A percentile compares a stretch with the other conserved stretches of the same genome.
phyloP scores from a whole-genome alignment of 1,140 invertebrate genomes.

The Ceratosolen solmsi region DNA sequence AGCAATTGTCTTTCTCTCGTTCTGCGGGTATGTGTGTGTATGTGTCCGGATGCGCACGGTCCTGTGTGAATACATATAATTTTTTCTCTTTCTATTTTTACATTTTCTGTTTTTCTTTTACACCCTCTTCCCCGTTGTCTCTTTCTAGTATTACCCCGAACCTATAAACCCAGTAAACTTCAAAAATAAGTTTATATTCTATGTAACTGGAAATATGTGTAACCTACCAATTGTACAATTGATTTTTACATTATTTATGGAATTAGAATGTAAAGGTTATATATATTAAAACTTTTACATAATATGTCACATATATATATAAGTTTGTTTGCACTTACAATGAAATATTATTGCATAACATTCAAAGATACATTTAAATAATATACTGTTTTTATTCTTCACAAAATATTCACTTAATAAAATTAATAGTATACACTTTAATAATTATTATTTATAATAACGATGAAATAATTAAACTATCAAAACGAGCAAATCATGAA shows the following conservation, averaged over 20 bases:
- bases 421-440: no score
- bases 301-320: no score
- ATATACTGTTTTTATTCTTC: no score
- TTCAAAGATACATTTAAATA: no score
- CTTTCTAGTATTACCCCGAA: conserved; percentile 48
- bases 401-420: no score
- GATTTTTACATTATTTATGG: neutral
- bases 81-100: neutral
- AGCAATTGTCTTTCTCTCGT: conserved; percentile 10
- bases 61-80: neutral
- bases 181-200: conserved; percentile 26
- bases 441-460: no score
- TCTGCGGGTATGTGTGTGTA: no score
- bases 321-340: no score
- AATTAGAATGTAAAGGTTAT: neutral
- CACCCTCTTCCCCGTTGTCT: neutral
- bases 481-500: no score
- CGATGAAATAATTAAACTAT: no score
- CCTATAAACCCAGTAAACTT: conserved; percentile 46
- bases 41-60: no score
- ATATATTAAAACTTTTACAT: neutral
- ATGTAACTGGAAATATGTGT: conserved; percentile 18
- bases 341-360: no score
- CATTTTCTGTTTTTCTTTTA: neutral
- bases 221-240: neutral